phyloP scores from a whole-genome alignment of 2,113 vertebrate genomes.

The Leptocoma aspasia region DNA sequence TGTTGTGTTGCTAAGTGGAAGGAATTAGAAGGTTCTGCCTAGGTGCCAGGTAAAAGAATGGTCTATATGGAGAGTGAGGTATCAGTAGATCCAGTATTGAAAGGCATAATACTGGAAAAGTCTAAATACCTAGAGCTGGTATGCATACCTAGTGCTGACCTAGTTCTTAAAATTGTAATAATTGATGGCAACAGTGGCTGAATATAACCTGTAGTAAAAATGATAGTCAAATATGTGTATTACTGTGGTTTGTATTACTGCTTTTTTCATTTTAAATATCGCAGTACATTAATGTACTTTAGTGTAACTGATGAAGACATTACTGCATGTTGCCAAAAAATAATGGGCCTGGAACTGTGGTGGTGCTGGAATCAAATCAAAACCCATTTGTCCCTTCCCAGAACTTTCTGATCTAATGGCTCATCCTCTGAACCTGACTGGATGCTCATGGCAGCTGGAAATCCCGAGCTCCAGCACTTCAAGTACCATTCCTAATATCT shows the following conservation, averaged over 20 bases:
- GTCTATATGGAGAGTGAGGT: not conserved
- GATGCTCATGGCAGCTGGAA: not conserved
- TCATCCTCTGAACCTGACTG: not conserved
- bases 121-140: not conserved
- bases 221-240: not conserved
- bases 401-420: not conserved
- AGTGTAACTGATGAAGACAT: not conserved
- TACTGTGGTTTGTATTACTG: not conserved
- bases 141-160: not conserved
- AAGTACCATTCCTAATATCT: not conserved
- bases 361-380: not conserved
- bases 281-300: not conserved
- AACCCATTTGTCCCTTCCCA: not conserved
- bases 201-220: not conserved
- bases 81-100: not conserved
- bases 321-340: not conserved
- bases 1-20: not conserved
- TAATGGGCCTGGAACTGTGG: not conserved
- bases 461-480: not conserved
- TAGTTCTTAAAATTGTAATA: not conserved
- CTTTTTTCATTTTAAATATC: not conserved
- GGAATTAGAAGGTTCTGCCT: not conserved
- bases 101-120: not conserved
- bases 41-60: not conserved
- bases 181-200: not conserved